A percentile compares a stretch with the other conserved stretches of the same genome.
Evolutionary conservation across 2,113 vertebrate genomes (phyloP).

Genomic region (Toxotes jaculatrix): DNA sequence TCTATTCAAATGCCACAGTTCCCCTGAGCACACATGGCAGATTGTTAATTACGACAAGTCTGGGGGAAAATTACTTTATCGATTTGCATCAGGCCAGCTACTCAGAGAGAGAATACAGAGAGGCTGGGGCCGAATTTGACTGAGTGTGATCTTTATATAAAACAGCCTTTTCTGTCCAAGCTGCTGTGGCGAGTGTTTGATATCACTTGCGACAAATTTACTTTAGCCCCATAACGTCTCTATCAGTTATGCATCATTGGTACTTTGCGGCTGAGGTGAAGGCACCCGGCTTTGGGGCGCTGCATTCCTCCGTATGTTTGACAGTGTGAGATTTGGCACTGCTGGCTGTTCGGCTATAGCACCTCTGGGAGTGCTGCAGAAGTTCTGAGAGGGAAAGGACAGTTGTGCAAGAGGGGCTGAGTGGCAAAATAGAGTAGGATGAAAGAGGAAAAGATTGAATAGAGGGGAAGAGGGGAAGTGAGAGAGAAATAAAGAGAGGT

Average conservation of each 20-base stretch:
- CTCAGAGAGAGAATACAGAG: slow-evolving; percentile 59
- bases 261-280: slow-evolving; percentile 23
- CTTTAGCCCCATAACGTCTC: slow-evolving; percentile 32
- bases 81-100: slow-evolving; percentile 71
- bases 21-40: slow-evolving; percentile 71
- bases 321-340: slow-evolving; percentile 33
- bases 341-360: slow-evolving; percentile 32
- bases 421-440: slow-evolving; percentile 48
- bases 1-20: slow-evolving; percentile 68
- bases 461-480: not conserved
- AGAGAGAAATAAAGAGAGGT: slow-evolving; percentile 54
- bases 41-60: slow-evolving; percentile 80
- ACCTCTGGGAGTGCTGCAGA: slow-evolving; percentile 48
- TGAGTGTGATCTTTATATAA: slow-evolving; percentile 46
- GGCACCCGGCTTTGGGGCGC: slow-evolving; percentile 18
- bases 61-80: slow-evolving; percentile 81
- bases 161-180: slow-evolving; percentile 45
- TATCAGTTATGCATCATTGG: slow-evolving; percentile 42
- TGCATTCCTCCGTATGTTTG: slow-evolving; percentile 49
- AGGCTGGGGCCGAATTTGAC: slow-evolving; percentile 17
- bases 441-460: slow-evolving; percentile 59
- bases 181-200: slow-evolving; percentile 16
- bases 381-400: slow-evolving; percentile 49
- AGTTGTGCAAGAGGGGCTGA: slow-evolving; percentile 36
- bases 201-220: slow-evolving; percentile 38